Evolutionary conservation across 2,113 vertebrate species (phyloP).

Genomic region (Lepus americanus): DNA sequence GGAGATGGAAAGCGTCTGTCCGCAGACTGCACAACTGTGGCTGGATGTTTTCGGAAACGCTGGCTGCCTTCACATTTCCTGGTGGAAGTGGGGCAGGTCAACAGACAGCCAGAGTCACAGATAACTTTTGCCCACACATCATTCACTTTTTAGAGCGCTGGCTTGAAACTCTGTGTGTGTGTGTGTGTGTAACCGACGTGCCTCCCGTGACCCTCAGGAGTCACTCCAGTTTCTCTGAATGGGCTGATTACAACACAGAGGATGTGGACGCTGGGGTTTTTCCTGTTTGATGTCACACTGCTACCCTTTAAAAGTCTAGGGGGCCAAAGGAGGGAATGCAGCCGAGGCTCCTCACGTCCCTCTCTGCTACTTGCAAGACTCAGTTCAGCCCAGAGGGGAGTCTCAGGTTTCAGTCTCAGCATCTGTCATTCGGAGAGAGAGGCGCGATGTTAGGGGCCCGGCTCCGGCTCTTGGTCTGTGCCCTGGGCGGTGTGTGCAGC

Average conservation of each 20-base stretch:
- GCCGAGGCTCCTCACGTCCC: constrained; percentile 68
- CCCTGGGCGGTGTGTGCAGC: constrained; percentile 83
- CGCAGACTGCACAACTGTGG: constrained; percentile 1
- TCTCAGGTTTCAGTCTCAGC: constrained; percentile 73
- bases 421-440: constrained; percentile 3
- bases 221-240: constrained; percentile 85
- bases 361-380: neutral
- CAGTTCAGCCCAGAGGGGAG: neutral
- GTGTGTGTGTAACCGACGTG: constrained; percentile 69
- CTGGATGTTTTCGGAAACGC: constrained; percentile 43
- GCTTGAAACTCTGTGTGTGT: constrained; percentile 83
- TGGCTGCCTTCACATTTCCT: constrained; percentile 85
- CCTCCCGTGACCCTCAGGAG: constrained; percentile 82
- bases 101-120: constrained; percentile 85
- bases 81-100: constrained; percentile 86
- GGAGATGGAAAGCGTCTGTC: constrained; percentile 47
- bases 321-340: constrained; percentile 81
- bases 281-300: constrained; percentile 89
- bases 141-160: constrained; percentile 84
- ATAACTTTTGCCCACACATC: constrained; percentile 88
- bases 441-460: constrained; percentile 58
- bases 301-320: constrained; percentile 88
- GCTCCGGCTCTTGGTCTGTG: constrained; percentile 71
- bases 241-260: constrained; percentile 88
- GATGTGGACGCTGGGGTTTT: constrained; percentile 87